Percentiles rank a stretch among this genome's conserved stretches.
phyloP scores from a whole-genome alignment of 2,888 invertebrate species.

The Leptinotarsa peninsularis region DNA sequence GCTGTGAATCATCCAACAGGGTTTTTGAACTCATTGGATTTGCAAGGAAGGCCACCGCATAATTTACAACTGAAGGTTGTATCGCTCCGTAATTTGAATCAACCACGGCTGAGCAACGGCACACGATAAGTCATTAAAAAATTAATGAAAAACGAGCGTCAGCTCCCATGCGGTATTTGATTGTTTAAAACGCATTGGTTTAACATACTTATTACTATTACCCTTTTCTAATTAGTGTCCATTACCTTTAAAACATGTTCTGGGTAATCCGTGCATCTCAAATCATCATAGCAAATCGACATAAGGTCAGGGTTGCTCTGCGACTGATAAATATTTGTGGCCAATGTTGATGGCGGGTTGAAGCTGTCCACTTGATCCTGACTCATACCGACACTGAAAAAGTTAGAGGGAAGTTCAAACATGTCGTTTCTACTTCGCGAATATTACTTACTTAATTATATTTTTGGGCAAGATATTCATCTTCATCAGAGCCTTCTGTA shows the following conservation, averaged over 20 bases:
- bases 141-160: too few relatives aligned
- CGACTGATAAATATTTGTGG: constrained; percentile 81
- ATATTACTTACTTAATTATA: constrained; percentile 69
- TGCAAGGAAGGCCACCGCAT: too few relatives aligned
- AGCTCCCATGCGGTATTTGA: too few relatives aligned
- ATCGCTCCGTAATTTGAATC: too few relatives aligned
- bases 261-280: constrained; percentile 85
- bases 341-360: constrained; percentile 68
- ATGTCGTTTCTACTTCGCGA: neutral
- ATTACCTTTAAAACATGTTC: constrained; percentile 92
- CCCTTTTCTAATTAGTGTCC: neutral
- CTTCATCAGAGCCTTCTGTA: constrained; percentile 88
- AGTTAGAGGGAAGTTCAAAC: neutral
- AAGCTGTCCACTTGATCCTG: constrained; percentile 76
- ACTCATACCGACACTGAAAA: constrained; percentile 66
- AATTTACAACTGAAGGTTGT: too few relatives aligned
- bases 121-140: too few relatives aligned
- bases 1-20: too few relatives aligned
- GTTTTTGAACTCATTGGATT: too few relatives aligned
- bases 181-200: neutral
- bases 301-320: constrained; percentile 91
- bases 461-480: constrained; percentile 91
- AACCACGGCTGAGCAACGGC: too few relatives aligned
- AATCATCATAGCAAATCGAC: constrained; percentile 84
- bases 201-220: neutral